Evolutionary conservation across 2,797 vertebrate genomes (phyloP), one percentile per base, ranked within the genome.

Genomic region (Coranthus polyacanthus): DNA sequence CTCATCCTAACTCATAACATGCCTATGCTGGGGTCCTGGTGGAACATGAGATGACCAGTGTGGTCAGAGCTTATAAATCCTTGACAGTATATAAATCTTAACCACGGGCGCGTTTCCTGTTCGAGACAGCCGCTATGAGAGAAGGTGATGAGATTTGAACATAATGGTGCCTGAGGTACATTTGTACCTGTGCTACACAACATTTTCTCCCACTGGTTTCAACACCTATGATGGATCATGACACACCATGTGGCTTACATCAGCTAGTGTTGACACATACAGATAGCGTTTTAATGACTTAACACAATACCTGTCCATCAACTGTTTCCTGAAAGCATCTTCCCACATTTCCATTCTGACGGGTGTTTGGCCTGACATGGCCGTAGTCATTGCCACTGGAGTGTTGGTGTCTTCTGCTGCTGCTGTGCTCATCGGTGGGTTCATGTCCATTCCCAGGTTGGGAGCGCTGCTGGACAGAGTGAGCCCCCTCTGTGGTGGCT

Each of bases 251-350:
- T 72, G 64, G 61, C 36, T 47, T 42, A 8, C 12, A 68, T 65
- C 52, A 78, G 26, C 36, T 13, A 18, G 51, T 43, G 42, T 62
- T 49, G 65, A 75, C 43, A 75, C 15, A 52, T 16, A 21, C 51
- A 49, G 10, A 38, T 13, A 39, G 20, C 12, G 16, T 44, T 74
- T 41, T 60, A 54, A 73, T 21, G 36, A 57, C 47, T 59, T 26
- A 36, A 64, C 62, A 43, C 18, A 82, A 88, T 92, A 98, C 97
- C 97, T 97, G 94, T 74, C 96, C 96, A 3, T 96, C 94, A 1
- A 95, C 76, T 4, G 94, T 92, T 60, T 95, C 96, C 80, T 93
- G 95, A 88, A 97, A 98, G 74, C 97, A 98, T 72, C 94, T 94
- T 46, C 97, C 97, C 71, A 97, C 91, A 1, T 91, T 77, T 65